Evolutionary conservation across 2,888 invertebrate genomes (phyloP).

Genomic region (Dasypogon diadema): DNA sequence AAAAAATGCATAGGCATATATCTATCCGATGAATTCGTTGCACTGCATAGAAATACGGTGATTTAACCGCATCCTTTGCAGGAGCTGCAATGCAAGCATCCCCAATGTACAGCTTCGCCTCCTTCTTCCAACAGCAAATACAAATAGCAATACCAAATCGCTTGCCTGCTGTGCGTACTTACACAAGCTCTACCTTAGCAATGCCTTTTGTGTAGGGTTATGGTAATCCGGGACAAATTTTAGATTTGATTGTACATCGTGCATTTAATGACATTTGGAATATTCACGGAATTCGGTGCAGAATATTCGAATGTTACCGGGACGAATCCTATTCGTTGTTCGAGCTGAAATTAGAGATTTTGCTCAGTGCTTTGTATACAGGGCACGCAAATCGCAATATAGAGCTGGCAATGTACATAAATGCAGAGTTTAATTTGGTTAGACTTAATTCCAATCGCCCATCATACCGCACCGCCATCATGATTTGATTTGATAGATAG

Average conservation of each 20-base stretch:
- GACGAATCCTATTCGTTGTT: constrained; percentile 17
- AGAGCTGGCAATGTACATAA: not conserved
- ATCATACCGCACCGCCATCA: constrained; percentile 37
- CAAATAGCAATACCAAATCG: not conserved
- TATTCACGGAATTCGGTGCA: constrained; percentile 36
- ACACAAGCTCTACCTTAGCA: constrained; percentile 26
- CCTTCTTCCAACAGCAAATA: constrained; percentile 43
- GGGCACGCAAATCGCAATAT: constrained; percentile 2
- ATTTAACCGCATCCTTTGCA: constrained; percentile 26
- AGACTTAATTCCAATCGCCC: constrained; percentile 48
- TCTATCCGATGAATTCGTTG: constrained; percentile 35
- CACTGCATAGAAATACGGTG: constrained; percentile 40
- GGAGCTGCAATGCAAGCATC: not conserved
- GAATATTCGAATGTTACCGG: constrained; percentile 24
- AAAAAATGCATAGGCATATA: too few species aligned
- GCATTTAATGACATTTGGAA: constrained; percentile 48
- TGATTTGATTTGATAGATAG: constrained; percentile 34
- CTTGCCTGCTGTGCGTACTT: constrained; percentile 1
- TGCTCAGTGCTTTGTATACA: constrained; percentile 30
- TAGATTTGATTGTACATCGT: constrained; percentile 44
- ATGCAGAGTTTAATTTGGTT: constrained; percentile 43
- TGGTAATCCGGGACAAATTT: constrained; percentile 47
- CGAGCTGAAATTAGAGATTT: constrained; percentile 39
- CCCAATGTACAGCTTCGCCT: constrained; percentile 12
- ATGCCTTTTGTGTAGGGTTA: constrained; percentile 41